Evolutionary conservation across 2,797 vertebrate species (phyloP).

Genomic region (Chaenodraco wilsoni): DNA sequence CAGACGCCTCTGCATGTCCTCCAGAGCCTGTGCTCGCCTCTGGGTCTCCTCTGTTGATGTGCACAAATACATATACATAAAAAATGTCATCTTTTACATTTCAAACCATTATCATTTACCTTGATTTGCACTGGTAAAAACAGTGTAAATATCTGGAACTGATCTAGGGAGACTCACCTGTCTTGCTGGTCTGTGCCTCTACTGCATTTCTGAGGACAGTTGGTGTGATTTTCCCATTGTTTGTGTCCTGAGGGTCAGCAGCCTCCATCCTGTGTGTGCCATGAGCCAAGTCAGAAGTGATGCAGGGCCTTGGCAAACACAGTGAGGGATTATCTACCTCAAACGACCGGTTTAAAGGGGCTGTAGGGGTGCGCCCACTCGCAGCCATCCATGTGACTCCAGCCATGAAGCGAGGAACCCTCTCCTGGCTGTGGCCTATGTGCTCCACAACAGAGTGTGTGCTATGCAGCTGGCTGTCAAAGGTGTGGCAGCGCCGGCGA

Average conservation of each 20-base stretch:
- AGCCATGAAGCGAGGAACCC: conserved; percentile 83
- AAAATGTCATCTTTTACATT: background rate
- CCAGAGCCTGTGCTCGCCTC: conserved; percentile 87
- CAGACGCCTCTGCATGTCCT: conserved; percentile 89
- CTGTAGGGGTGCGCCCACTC: conserved; percentile 57
- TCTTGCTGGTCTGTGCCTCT: conserved; percentile 61
- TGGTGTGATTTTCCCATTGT: conserved; percentile 55
- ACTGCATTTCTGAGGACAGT: conserved; percentile 63
- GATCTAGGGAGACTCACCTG: conserved; percentile 52
- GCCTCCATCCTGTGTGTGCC: conserved; percentile 81
- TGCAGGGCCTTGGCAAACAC: conserved; percentile 75
- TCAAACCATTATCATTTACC: background rate
- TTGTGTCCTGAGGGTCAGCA: conserved; percentile 56
- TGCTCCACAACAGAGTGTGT: conserved; percentile 34
- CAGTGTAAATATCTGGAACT: background rate
- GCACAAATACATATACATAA: conserved; percentile 21
- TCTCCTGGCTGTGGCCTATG: conserved; percentile 81
- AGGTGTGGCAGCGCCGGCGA: conserved; percentile 81
- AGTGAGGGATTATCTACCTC: conserved; percentile 84
- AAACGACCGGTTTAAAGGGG: conserved; percentile 85
- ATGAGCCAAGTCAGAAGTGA: conserved; percentile 63
- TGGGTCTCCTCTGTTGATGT: conserved; percentile 79
- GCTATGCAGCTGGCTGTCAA: conserved; percentile 76
- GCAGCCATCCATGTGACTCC: conserved; percentile 71
- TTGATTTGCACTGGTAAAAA: background rate